These are phyloP conservation scores for Patagioenas fasciata DNA, from an alignment of 2,113 vertebrate species.

Conservation along the genomic window DNA sequence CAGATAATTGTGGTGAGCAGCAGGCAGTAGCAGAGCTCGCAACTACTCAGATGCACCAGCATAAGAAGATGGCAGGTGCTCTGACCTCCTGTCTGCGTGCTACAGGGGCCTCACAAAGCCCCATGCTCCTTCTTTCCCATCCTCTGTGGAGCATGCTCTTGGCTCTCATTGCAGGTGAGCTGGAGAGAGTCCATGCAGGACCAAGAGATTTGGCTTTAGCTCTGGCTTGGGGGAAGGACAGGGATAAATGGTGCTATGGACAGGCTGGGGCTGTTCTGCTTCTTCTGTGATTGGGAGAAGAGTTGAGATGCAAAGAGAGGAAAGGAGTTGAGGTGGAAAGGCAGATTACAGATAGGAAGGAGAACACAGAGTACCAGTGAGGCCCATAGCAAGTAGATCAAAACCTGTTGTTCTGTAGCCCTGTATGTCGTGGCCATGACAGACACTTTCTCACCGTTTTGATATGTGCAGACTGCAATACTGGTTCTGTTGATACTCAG, in stretches of 20 bases:
- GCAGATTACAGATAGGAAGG: neutral
- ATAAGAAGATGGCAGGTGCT: neutral
- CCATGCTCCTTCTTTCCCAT: neutral
- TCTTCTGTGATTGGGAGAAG: neutral
- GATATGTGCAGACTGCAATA: neutral
- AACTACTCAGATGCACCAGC: neutral
- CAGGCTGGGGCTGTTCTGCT: neutral
- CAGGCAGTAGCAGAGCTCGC: neutral
- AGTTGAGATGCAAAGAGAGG: neutral
- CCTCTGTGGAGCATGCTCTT: neutral
- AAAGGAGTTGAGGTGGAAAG: neutral
- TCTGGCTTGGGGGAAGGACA: neutral
- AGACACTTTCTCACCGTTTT: neutral
- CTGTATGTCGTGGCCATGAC: rapidly evolving
- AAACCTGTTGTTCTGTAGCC: neutral
- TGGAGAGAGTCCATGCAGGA: neutral
- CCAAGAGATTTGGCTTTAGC: neutral
- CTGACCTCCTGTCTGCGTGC: neutral
- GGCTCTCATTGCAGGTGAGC: neutral
- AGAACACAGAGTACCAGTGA: neutral
- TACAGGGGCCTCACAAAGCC: neutral
- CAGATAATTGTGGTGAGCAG: neutral
- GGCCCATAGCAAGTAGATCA: rapidly evolving
- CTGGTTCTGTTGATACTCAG: neutral
- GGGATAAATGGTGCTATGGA: neutral